Evolutionary conservation across 2,888 invertebrate genomes (phyloP).

Genomic region (Chalcis sispes): DNA sequence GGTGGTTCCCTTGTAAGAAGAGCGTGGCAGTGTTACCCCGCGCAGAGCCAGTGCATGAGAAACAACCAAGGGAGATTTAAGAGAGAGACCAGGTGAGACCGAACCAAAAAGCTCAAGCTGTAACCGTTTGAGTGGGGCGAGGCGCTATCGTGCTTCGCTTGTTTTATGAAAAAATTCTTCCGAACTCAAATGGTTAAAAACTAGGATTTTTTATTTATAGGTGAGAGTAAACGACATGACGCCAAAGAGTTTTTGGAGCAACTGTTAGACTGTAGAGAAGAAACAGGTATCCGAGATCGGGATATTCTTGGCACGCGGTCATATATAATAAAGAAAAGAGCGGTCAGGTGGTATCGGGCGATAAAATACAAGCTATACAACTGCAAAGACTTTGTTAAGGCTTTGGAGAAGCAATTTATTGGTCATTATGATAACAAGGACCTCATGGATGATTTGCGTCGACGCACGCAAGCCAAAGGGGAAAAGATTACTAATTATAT

Average conservation of each 20-base stretch:
- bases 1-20: too few relatives aligned
- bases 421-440: background rate
- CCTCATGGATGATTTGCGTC: background rate
- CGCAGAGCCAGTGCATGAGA: too few relatives aligned
- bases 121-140: too few relatives aligned
- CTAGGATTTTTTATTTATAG: background rate
- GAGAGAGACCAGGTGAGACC: too few relatives aligned
- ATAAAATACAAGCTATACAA: background rate
- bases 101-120: too few relatives aligned
- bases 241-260: background rate
- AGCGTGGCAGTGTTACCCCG: too few relatives aligned
- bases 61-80: too few relatives aligned
- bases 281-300: background rate
- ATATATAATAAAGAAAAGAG: background rate
- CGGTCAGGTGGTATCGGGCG: background rate
- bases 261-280: background rate
- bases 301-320: background rate
- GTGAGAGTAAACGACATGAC: background rate
- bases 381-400: background rate
- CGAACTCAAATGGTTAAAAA: too few relatives aligned
- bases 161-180: too few relatives aligned
- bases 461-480: background rate
- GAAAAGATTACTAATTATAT: constrained; percentile 4
- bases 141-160: too few relatives aligned
- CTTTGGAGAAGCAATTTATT: background rate